These are phyloP conservation scores for Sarcophaga peregrina DNA, from an alignment of 1,140 invertebrate genomes.

Conservation along the genomic window DNA sequence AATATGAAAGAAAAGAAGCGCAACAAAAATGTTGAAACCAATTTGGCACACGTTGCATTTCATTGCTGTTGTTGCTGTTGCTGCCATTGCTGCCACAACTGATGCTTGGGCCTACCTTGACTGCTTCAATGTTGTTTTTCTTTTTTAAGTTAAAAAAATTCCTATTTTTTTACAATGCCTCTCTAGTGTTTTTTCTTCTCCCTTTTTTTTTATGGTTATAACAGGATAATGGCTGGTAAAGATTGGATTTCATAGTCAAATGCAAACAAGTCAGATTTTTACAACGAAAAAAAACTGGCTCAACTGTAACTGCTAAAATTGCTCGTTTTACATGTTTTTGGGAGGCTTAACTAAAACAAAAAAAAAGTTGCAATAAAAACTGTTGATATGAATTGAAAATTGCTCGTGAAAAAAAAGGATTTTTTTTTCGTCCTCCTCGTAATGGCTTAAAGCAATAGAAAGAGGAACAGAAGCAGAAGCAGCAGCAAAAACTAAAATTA, in stretches of 20 bases:
- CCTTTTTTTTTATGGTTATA: background rate
- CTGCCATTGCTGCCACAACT: background rate
- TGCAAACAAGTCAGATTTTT: background rate
- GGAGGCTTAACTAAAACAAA: background rate
- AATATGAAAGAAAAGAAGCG: background rate
- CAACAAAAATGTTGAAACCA: conserved; percentile 3
- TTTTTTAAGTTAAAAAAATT: background rate
- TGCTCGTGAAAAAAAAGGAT: background rate
- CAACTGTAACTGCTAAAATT: background rate
- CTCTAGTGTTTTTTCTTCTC: background rate
- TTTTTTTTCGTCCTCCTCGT: background rate
- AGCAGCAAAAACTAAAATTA: background rate
- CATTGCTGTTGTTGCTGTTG: background rate
- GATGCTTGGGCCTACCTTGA: background rate
- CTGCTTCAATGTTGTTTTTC: background rate
- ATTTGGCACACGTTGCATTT: conserved; percentile 41
- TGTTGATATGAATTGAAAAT: conserved; percentile 42
- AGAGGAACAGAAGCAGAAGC: background rate
- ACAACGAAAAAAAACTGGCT: background rate
- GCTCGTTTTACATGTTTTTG: background rate
- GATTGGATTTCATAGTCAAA: conserved; percentile 36
- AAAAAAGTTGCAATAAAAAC: conserved; percentile 36
- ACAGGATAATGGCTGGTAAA: conserved; percentile 38
- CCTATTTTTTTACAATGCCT: no score
- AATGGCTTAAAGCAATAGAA: background rate